These are phyloP conservation scores for Eristalinus aeneus DNA, from an alignment of 2,888 invertebrate species.

Conservation along the genomic window DNA sequence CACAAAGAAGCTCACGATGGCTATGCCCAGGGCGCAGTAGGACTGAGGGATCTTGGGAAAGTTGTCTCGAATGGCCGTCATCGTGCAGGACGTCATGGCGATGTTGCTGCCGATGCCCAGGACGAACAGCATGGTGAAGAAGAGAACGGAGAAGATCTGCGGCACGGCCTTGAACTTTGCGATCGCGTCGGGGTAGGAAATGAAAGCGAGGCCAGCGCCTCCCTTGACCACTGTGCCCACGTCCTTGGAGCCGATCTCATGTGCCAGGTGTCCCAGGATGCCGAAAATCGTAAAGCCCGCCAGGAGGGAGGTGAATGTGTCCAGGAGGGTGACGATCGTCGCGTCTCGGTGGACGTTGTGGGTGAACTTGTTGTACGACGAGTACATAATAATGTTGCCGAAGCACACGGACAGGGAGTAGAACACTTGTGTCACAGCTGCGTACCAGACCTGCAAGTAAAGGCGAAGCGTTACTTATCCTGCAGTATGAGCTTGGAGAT, in stretches of 20 bases:
- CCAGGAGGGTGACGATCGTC: slow-evolving; percentile 82
- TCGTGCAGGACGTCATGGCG: slow-evolving; percentile 81
- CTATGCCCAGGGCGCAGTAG: slow-evolving; percentile 82
- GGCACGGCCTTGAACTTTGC: slow-evolving; percentile 82
- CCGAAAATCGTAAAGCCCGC: slow-evolving; percentile 83
- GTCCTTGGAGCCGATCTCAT: slow-evolving; percentile 81
- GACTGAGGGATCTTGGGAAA: slow-evolving; percentile 81
- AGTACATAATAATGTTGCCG: slow-evolving; percentile 84
- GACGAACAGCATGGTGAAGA: slow-evolving; percentile 83
- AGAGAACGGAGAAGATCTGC: slow-evolving; percentile 83
- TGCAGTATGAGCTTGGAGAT: no score
- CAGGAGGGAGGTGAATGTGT: slow-evolving; percentile 83
- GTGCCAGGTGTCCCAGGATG: slow-evolving; percentile 82
- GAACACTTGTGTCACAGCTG: slow-evolving; percentile 85
- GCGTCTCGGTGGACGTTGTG: slow-evolving; percentile 84
- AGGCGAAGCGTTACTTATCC: no score
- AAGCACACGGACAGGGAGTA: slow-evolving; percentile 85
- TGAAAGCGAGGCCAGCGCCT: slow-evolving; percentile 83
- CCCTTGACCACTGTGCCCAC: slow-evolving; percentile 82
- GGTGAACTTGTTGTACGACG: slow-evolving; percentile 84
- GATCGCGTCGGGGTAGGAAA: slow-evolving; percentile 84
- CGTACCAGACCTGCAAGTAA: slow-evolving; percentile 83
- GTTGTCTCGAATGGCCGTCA: slow-evolving; percentile 81
- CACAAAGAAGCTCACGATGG: slow-evolving; percentile 82
- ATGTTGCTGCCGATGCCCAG: slow-evolving; percentile 82